A percentile compares a stretch with the other conserved stretches of the same genome.
phyloP scores from a whole-genome alignment of 1,140 invertebrate genomes.

The Fopius arisanus region DNA sequence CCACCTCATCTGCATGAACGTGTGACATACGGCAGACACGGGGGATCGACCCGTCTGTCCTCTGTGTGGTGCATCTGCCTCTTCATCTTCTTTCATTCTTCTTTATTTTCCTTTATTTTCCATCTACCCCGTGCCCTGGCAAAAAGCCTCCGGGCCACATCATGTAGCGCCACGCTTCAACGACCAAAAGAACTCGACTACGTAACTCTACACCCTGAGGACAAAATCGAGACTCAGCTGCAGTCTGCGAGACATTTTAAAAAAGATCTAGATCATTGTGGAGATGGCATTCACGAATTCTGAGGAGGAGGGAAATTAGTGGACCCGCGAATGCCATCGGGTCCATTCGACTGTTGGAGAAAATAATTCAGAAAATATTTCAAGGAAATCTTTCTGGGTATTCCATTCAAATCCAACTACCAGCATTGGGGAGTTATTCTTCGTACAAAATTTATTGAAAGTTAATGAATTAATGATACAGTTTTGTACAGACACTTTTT shows the following conservation, averaged over 20 bases:
- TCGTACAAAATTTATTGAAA: no score
- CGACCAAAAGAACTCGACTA: neutral
- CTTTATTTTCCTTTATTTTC: constrained; percentile 2
- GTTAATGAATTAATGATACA: no score
- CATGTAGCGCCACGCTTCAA: constrained; percentile 14
- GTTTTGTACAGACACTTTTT: no score
- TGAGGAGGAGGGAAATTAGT: neutral
- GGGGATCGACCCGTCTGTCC: constrained; percentile 33
- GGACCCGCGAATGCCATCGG: neutral
- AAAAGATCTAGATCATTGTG: neutral
- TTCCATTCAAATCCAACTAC: no score
- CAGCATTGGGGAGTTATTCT: no score
- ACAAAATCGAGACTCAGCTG: constrained; percentile 6
- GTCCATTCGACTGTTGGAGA: no score
- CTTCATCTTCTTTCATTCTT: constrained; percentile 17
- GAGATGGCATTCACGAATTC: neutral
- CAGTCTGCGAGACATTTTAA: neutral
- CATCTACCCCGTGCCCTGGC: neutral
- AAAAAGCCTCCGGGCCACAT: neutral
- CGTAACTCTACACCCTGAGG: neutral
- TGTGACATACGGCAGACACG: constrained; percentile 49
- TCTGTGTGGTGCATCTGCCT: constrained; percentile 42
- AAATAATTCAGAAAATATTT: no score
- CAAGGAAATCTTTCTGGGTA: no score
- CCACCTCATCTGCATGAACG: constrained; percentile 42